Percentiles rank a stretch among this genome's conserved stretches.
Evolutionary conservation across 2,797 vertebrate species (phyloP).

Genomic region (Oryzias dopingdopingensis): DNA sequence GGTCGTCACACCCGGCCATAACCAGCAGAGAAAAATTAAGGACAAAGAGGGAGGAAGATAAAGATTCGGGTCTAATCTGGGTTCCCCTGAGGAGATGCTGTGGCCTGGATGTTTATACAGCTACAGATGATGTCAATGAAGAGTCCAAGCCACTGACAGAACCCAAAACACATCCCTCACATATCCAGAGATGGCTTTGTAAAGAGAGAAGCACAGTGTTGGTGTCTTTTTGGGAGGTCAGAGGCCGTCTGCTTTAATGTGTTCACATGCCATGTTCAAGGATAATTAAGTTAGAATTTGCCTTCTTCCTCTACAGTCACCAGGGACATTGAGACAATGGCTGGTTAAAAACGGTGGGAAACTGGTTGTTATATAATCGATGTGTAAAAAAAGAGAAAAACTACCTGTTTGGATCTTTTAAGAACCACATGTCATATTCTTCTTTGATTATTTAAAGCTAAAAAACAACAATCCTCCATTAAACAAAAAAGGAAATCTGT

Average conservation of each 20-base stretch:
- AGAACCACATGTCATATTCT: neutral
- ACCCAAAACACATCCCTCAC: conserved; percentile 41
- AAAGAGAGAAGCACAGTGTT: conserved; percentile 49
- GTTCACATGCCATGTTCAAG: conserved; percentile 17
- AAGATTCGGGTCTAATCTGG: conserved; percentile 63
- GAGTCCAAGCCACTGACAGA: conserved; percentile 50
- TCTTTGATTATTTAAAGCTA: conserved; percentile 24
- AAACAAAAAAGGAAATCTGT: conserved; percentile 75
- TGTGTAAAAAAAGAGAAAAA: too few relatives aligned
- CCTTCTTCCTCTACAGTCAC: conserved; percentile 26
- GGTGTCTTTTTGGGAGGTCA: conserved; percentile 50
- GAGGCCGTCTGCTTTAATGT: conserved; percentile 27
- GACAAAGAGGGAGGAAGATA: conserved; percentile 21
- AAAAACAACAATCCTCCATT: conserved; percentile 56
- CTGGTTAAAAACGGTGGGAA: conserved; percentile 21
- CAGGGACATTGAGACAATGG: conserved; percentile 2
- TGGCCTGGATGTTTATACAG: conserved; percentile 74
- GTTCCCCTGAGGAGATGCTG: conserved; percentile 66
- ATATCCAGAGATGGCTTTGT: conserved; percentile 2
- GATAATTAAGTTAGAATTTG: conserved; percentile 43
- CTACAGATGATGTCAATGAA: conserved; percentile 72
- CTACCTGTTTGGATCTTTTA: too few relatives aligned
- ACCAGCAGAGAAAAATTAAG: conserved; percentile 50
- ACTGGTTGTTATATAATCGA: too few relatives aligned
- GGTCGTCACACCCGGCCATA: conserved; percentile 53